Percentiles rank a stretch among this genome's conserved stretches.
phyloP scores from a whole-genome alignment of 2,797 vertebrate species.

The Sparus aurata region DNA sequence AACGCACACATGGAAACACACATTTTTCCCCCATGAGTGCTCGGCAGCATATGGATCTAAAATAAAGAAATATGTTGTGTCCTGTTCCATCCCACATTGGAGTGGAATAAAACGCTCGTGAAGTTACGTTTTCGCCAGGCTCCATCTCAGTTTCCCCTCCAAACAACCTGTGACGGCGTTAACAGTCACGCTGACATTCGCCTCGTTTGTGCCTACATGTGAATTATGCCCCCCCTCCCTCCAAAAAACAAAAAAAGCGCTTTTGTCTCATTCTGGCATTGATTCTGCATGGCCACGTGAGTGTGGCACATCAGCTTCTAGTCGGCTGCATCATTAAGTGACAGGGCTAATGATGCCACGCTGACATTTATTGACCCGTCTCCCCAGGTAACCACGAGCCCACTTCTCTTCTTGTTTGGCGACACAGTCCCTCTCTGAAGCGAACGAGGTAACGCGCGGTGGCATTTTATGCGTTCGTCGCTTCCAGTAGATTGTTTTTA shows the following conservation, averaged over 20 bases:
- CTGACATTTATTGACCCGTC: slow-evolving; percentile 76
- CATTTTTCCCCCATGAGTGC: slow-evolving; percentile 47
- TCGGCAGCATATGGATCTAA: slow-evolving; percentile 63
- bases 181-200: slow-evolving; percentile 27
- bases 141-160: slow-evolving; percentile 22
- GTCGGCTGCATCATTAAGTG: slow-evolving; percentile 53
- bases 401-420: slow-evolving; percentile 51
- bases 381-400: slow-evolving; percentile 60
- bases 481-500: slow-evolving; percentile 70
- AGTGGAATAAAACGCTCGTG: slow-evolving; percentile 43
- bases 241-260: not conserved
- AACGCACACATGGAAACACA: slow-evolving; percentile 48
- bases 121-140: slow-evolving; percentile 31
- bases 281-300: slow-evolving; percentile 29
- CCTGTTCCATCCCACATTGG: slow-evolving; percentile 42
- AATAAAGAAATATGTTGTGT: slow-evolving; percentile 73
- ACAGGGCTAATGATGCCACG: slow-evolving; percentile 70
- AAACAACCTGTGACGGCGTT: slow-evolving; percentile 27
- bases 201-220: not conserved
- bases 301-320: slow-evolving; percentile 27
- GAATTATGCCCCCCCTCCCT: slow-evolving; percentile 2
- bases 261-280: slow-evolving; percentile 21
- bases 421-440: slow-evolving; percentile 49
- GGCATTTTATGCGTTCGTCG: slow-evolving; percentile 48
- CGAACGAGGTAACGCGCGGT: slow-evolving; percentile 42